Percentiles rank a stretch among this genome's conserved stretches.
Evolutionary conservation across 2,888 invertebrate genomes (phyloP).

Genomic region (Rhyacophila evoluta): DNA sequence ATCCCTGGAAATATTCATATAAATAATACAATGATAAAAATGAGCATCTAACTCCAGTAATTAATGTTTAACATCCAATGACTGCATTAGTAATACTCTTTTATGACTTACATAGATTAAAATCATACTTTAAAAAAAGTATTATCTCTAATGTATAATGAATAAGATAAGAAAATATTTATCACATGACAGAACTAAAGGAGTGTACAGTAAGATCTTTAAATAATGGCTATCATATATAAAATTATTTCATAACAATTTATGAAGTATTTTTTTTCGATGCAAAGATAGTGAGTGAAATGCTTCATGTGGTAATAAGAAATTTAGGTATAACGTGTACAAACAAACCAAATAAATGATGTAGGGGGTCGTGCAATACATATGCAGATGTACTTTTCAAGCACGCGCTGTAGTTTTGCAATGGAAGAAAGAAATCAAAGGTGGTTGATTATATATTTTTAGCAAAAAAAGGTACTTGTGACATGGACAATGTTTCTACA

Average conservation of each 20-base stretch:
- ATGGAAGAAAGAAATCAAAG: conserved; percentile 5
- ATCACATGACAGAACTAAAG: background rate
- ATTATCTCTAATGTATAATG: conserved; percentile 21
- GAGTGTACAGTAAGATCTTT: background rate
- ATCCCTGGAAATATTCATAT: background rate
- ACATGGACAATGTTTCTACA: conserved; percentile 27
- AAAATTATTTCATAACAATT: background rate
- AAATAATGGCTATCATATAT: background rate
- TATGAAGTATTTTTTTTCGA: background rate
- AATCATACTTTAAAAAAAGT: conserved; percentile 29
- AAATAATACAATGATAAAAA: conserved; percentile 20
- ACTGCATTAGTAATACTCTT: conserved; percentile 21
- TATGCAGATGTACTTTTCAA: background rate
- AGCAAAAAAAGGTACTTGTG: conserved; percentile 34
- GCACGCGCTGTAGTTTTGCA: conserved; percentile 21
- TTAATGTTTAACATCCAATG: background rate
- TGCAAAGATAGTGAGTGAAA: background rate
- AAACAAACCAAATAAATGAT: conserved; percentile 17
- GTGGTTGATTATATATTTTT: conserved; percentile 44
- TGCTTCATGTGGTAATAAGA: background rate
- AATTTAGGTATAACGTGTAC: conserved; percentile 12
- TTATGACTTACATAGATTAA: conserved; percentile 28
- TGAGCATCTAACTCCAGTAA: background rate
- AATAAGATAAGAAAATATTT: background rate
- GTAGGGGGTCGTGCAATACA: conserved; percentile 24